Conservation (phyloP, 1,140 invertebrate species). For the Drosophila murphyi region DNA sequence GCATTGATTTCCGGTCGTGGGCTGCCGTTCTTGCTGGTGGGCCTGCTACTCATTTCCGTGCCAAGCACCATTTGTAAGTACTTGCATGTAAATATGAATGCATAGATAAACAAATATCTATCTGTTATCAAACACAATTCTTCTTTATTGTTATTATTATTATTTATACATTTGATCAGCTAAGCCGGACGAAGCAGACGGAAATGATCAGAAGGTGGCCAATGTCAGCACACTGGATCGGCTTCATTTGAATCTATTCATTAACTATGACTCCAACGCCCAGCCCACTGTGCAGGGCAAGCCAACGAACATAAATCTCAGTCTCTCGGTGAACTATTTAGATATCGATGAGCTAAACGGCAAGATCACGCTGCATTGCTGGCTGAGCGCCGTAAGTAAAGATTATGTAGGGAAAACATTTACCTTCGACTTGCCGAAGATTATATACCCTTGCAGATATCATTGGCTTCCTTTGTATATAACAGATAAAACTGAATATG, state of each 20-base stretch:
- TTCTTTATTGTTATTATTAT: not conserved
- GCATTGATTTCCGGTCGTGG: constrained; percentile 57
- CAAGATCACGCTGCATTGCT: constrained; percentile 86
- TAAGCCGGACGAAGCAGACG: constrained; percentile 3
- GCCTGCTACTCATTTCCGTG: constrained; percentile 51
- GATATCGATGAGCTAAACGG: constrained; percentile 85
- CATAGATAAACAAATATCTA: not conserved
- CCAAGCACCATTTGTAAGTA: constrained; percentile 65
- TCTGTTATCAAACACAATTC: not conserved
- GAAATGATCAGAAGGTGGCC: not conserved
- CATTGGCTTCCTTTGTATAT: not conserved
- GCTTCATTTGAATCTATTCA: constrained; percentile 86
- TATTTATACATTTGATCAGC: constrained; percentile 13
- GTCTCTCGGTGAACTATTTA: constrained; percentile 86
- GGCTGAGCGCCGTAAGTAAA: constrained; percentile 86
- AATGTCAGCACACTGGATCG: constrained; percentile 87
- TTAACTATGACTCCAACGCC: constrained; percentile 88
- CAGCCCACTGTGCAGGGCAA: constrained; percentile 86
- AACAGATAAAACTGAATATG: not conserved
- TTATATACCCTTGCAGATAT: not conserved
- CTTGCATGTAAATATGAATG: not conserved
- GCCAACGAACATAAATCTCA: constrained; percentile 86
- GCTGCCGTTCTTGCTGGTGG: constrained; percentile 33
- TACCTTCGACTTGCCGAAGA: no score
- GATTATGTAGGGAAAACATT: not conserved